phyloP scores from a whole-genome alignment of 2,797 vertebrate species.

The Sciurus vulgaris region DNA sequence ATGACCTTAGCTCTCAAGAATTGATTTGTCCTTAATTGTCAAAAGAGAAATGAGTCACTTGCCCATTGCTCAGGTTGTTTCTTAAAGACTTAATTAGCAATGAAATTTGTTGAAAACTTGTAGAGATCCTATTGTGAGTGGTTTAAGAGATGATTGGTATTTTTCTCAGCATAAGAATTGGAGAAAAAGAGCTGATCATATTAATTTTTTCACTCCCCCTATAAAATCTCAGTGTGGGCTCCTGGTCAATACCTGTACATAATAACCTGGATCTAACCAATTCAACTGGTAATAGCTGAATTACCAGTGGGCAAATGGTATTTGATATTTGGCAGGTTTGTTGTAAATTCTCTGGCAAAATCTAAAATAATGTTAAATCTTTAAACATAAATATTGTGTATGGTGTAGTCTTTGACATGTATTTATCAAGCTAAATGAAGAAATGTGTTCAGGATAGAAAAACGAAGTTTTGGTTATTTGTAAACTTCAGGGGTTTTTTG shows the following conservation, averaged over 20 bases:
- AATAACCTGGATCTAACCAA: neutral
- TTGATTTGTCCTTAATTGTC: slow-evolving; percentile 28
- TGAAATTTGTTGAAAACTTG: slow-evolving; percentile 17
- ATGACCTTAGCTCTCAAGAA: neutral
- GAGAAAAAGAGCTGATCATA: neutral
- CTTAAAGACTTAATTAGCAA: slow-evolving; percentile 13
- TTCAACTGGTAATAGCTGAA: neutral
- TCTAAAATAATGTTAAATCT: slow-evolving; percentile 63
- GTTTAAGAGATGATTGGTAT: neutral
- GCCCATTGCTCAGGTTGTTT: neutral
- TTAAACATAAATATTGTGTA: slow-evolving; percentile 68
- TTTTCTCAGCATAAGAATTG: neutral
- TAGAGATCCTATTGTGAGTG: neutral
- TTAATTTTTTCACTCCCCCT: neutral
- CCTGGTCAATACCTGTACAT: neutral
- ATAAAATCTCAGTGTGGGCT: neutral
- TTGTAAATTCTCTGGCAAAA: neutral
- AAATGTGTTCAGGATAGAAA: slow-evolving; percentile 58
- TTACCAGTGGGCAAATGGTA: neutral
- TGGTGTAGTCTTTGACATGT: slow-evolving; percentile 39
- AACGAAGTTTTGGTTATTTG: slow-evolving; percentile 63
- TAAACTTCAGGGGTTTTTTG: slow-evolving; percentile 70
- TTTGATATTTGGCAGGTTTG: slow-evolving; percentile 45
- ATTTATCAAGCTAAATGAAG: slow-evolving; percentile 80
- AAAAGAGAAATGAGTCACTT: slow-evolving; percentile 2